phyloP scores from a whole-genome alignment of 1,140 invertebrate species.

The Rhopalosiphum padi region DNA sequence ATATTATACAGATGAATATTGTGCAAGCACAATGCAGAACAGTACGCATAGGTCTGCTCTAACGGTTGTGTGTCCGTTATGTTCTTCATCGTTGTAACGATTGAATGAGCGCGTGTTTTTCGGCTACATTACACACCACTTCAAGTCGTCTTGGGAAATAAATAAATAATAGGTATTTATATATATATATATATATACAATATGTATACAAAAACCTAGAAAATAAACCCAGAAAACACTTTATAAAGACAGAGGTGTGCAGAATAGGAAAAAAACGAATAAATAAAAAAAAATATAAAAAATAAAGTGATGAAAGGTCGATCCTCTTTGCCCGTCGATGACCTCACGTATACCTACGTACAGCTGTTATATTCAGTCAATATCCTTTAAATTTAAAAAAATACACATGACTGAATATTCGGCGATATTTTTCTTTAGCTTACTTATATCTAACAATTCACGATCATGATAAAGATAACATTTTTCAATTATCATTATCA shows the following conservation, averaged over 20 bases:
- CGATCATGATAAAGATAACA: not conserved
- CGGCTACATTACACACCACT: conserved; percentile 35
- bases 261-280: not conserved
- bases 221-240: not conserved
- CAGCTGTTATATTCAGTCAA: not conserved
- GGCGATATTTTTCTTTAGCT: not conserved
- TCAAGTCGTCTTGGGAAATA: not conserved
- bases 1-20: not conserved
- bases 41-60: conserved; percentile 4
- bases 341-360: not conserved
- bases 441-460: not conserved
- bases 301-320: conserved; percentile 35
- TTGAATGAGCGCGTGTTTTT: conserved; percentile 46
- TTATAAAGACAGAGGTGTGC: conserved; percentile 3
- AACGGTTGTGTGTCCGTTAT: conserved; percentile 52
- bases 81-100: conserved; percentile 28
- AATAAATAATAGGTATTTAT: not conserved
- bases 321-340: conserved; percentile 51
- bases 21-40: conserved; percentile 11
- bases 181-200: not conserved
- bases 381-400: not conserved
- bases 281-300: not conserved
- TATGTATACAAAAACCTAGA: not conserved
- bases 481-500: not conserved
- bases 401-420: not conserved